Base-by-base conservation (phyloP, 2,113 vertebrate species). In the Planiliza haematocheilus region DNA sequence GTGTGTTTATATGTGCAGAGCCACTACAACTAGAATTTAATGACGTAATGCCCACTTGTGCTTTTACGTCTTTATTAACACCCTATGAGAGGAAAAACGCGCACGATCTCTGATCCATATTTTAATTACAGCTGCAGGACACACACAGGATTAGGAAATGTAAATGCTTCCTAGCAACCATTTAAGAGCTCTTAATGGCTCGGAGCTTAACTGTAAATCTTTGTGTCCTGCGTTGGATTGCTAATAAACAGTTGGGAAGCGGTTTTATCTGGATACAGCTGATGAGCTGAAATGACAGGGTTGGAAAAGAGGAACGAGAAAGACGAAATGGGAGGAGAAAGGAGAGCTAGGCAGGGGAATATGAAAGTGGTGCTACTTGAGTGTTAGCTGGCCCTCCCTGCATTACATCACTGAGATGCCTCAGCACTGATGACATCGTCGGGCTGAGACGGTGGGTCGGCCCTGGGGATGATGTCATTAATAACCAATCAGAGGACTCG, bases 381-480 rank as follows among this genome's bases (percentile, higher is more conserved):
- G 67, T 7, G 68, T 64, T 70, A 63, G 45, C 83, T 67, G 66
- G 58, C 66, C 85, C 88, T 89, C 82, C 82, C 85, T 81, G 79
- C 85, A 93, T 94, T 85, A 93, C 92, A 86, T 93, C 93, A 94
- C 84, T 86, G 77, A 83, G 84, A 94, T 93, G 88, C 87, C 85
- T 93, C 67, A 20, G 82, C 83, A 81, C 90, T 93, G 93, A 94
- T 92, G 88, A 89, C 89, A 93, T 89, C 18, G 81, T 65, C 14
- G 1, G 30, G 30, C 36, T 78, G 86, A 82, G 85, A 82, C 71
- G 84, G 58, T 74, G 74, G 75, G 53, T 53, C n/a, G 38, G 68
- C 72, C 74, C 70, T 30, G 5, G 66, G 76, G 77, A 89, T 93
- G 91, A 94, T 90, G 89, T 93, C 92, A 94, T 82, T 66, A 62